Conservation (phyloP, 2,888 invertebrate species). For the Agonopterix subpropinquella region DNA sequence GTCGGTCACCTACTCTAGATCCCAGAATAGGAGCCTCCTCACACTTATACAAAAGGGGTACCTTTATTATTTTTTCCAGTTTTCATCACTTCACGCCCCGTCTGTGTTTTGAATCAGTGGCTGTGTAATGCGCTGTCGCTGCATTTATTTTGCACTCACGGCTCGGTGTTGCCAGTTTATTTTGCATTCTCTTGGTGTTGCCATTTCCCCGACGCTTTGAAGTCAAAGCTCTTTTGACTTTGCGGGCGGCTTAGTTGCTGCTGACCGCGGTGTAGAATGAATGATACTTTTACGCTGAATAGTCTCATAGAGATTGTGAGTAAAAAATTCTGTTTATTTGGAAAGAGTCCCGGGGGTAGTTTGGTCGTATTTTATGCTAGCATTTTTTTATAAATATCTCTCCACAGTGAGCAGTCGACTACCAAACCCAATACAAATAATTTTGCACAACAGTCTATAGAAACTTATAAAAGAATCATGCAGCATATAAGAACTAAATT, state of each 20-base stretch:
- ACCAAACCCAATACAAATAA: too few relatives aligned
- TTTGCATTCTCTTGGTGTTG: constrained; percentile 61
- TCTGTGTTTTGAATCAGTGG: constrained; percentile 71
- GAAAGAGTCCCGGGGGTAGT: too few relatives aligned
- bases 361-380: too few relatives aligned
- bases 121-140: constrained; percentile 68
- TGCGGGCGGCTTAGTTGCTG: constrained; percentile 42
- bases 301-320: constrained; percentile 19
- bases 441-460: too few relatives aligned
- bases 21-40: constrained; percentile 58
- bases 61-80: constrained; percentile 68
- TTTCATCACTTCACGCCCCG: constrained; percentile 70
- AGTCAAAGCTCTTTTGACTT: constrained; percentile 69
- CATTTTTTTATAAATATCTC: too few relatives aligned
- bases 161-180: constrained; percentile 51
- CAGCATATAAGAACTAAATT: too few relatives aligned
- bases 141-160: constrained; percentile 71
- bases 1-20: constrained; percentile 15
- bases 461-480: too few relatives aligned
- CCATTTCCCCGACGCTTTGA: constrained; percentile 65
- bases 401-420: too few relatives aligned
- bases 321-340: too few relatives aligned
- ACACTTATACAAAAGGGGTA: constrained; percentile 38
- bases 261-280: constrained; percentile 58
- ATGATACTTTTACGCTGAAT: constrained; percentile 54